Percentiles rank a stretch among this genome's conserved stretches.
phyloP scores from a whole-genome alignment of 2,888 invertebrate species.

The Masnerella sp. region DNA sequence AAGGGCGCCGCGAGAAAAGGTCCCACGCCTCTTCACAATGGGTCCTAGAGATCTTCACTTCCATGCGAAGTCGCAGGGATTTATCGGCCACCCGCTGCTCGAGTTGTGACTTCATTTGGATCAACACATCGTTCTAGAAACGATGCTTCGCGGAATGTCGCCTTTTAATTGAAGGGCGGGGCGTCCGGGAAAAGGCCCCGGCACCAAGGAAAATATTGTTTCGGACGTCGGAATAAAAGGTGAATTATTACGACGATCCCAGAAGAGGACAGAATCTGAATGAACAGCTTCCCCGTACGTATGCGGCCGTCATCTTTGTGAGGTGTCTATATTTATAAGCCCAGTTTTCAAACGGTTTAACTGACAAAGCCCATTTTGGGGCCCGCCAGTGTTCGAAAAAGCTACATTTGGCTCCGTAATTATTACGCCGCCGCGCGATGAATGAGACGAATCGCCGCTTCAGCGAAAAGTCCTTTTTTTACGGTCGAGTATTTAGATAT shows the following conservation, averaged over 20 bases:
- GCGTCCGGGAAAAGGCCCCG: constrained; percentile 24
- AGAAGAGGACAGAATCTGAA: constrained; percentile 20
- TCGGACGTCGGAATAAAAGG: constrained; percentile 23
- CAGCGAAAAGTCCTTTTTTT: no score
- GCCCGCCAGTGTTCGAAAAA: constrained; percentile 16
- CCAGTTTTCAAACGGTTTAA: constrained; percentile 26
- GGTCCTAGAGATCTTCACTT: constrained; percentile 70
- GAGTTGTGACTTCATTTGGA: constrained; percentile 76
- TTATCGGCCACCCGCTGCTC: constrained; percentile 74
- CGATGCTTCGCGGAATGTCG: constrained; percentile 51
- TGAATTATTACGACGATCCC: constrained; percentile 34
- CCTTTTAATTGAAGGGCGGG: constrained; percentile 44
- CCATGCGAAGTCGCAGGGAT: constrained; percentile 65
- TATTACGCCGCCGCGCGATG: constrained; percentile 6
- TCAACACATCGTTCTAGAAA: constrained; percentile 57
- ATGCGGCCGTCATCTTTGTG: constrained; percentile 31
- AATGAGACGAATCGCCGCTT: constrained; percentile 8
- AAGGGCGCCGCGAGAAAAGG: constrained; percentile 71
- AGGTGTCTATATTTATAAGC: constrained; percentile 41
- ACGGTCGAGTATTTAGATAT: no score
- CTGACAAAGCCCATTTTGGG: constrained; percentile 23
- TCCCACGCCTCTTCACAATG: constrained; percentile 76
- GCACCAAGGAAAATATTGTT: constrained; percentile 46
- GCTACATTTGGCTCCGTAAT: constrained; percentile 23
- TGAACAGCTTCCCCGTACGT: constrained; percentile 6